Percentiles rank a stretch among this genome's conserved stretches.
Conservation (phyloP, 2,888 invertebrate species). For the Leptopilina myrica region DNA sequence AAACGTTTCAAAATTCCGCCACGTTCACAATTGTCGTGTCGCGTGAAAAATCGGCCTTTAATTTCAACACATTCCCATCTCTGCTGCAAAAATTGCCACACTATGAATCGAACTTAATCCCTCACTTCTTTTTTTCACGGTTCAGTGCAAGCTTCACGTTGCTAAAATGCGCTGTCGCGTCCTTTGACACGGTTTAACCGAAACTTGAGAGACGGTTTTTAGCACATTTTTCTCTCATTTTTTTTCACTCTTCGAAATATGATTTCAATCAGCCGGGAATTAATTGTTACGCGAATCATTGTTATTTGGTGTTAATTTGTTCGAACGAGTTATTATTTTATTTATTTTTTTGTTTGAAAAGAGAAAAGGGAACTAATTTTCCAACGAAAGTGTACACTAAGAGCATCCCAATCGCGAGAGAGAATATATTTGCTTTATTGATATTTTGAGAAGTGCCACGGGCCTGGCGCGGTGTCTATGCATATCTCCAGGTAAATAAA, state of each 20-base stretch:
- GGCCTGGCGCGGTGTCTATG: constrained; percentile 72
- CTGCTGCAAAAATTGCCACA: not conserved
- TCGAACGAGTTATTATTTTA: too few relatives aligned
- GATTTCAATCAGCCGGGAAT: constrained; percentile 45
- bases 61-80: too few relatives aligned
- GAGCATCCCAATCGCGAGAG: constrained; percentile 45
- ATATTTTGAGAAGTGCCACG: constrained; percentile 72
- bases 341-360: too few relatives aligned
- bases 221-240: constrained; percentile 43
- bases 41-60: too few relatives aligned
- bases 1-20: too few relatives aligned
- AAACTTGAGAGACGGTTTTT: constrained; percentile 50
- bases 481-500: constrained; percentile 85
- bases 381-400: too few relatives aligned
- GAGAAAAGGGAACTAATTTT: too few relatives aligned
- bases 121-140: constrained; percentile 6
- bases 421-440: constrained; percentile 72
- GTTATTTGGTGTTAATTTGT: too few relatives aligned
- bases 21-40: too few relatives aligned
- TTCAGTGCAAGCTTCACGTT: constrained; percentile 61
- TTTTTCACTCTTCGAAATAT: constrained; percentile 45
- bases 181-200: constrained; percentile 67
- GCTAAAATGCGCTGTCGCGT: constrained; percentile 59
- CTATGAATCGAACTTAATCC: not conserved
- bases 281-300: constrained; percentile 55